These are phyloP conservation scores for Caligus rogercresseyi DNA, from an alignment of 1,140 invertebrate genomes.

Conservation along the genomic window DNA sequence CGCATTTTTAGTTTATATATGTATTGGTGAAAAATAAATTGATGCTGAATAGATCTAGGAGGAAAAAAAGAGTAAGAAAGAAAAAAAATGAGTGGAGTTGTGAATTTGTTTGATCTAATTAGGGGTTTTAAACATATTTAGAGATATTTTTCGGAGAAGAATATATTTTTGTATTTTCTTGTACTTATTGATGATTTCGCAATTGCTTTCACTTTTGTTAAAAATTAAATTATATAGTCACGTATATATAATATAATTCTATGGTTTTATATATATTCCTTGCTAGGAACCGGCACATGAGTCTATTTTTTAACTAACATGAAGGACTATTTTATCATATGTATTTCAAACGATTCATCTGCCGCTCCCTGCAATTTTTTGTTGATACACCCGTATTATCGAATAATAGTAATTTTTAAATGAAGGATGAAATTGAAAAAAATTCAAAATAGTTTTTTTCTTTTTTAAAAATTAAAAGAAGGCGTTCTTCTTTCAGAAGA, in stretches of 20 bases:
- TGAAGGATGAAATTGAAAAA: too few relatives aligned
- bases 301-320: too few relatives aligned
- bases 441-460: too few relatives aligned
- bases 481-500: too few relatives aligned
- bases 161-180: not conserved
- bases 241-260: constrained; percentile 1
- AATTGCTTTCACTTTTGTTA: not conserved
- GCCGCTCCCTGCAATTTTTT: too few relatives aligned
- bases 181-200: not conserved
- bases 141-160: not conserved
- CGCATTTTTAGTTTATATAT: not conserved
- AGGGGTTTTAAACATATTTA: not conserved
- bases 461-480: too few relatives aligned
- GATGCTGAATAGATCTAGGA: not conserved
- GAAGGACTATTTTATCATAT: too few relatives aligned
- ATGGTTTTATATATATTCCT: not conserved
- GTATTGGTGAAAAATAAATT: not conserved
- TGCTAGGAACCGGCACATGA: too few relatives aligned
- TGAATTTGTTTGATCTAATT: not conserved
- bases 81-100: not conserved
- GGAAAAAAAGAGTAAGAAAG: not conserved
- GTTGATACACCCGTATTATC: too few relatives aligned
- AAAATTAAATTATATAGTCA: not conserved
- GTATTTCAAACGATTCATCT: too few relatives aligned
- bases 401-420: too few relatives aligned